Percentiles rank a stretch among this genome's conserved stretches.
Conservation (phyloP, 37 sponge, comb jelly and placozoan genomes). For the Spongia lamella region DNA sequence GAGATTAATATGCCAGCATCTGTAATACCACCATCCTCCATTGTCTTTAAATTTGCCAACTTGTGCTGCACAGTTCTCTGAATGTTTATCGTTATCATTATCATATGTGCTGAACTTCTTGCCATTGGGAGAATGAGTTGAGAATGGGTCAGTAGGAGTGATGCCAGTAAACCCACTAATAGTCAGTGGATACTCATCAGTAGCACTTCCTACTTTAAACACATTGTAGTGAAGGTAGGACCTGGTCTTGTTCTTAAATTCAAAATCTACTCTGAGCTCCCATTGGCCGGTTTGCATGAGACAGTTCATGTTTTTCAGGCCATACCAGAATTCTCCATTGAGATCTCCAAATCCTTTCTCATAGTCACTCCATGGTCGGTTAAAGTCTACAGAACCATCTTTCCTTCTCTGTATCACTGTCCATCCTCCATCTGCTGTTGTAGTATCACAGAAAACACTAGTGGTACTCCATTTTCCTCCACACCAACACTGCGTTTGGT, state of each 20-base stretch:
- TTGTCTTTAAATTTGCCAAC: no score
- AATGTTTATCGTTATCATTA: slow-evolving; percentile 14
- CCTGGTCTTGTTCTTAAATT: not conserved
- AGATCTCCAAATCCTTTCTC: slow-evolving; percentile 29
- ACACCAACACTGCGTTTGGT: slow-evolving; percentile 15
- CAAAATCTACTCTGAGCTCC: slow-evolving; percentile 16
- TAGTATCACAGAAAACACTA: slow-evolving; percentile 24
- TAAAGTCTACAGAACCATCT: slow-evolving; percentile 21
- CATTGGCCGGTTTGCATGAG: not conserved
- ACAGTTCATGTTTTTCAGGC: slow-evolving; percentile 18
- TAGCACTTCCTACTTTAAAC: not conserved
- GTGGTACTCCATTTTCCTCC: not conserved
- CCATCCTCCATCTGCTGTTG: slow-evolving; percentile 7
- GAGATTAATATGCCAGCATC: not conserved
- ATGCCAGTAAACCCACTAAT: not conserved
- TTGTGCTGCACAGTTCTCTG: slow-evolving; percentile 4
- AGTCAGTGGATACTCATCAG: not conserved
- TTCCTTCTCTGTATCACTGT: slow-evolving; percentile 31
- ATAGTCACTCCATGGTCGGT: slow-evolving; percentile 20
- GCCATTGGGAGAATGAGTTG: not conserved
- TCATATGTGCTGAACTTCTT: slow-evolving; percentile 20
- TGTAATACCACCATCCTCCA: slow-evolving; percentile 14
- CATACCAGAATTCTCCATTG: slow-evolving; percentile 21
- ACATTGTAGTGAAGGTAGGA: not conserved
- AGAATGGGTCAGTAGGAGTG: not conserved